Base-by-base conservation (phyloP, 2,797 vertebrate species). In the Poecilia picta region DNA sequence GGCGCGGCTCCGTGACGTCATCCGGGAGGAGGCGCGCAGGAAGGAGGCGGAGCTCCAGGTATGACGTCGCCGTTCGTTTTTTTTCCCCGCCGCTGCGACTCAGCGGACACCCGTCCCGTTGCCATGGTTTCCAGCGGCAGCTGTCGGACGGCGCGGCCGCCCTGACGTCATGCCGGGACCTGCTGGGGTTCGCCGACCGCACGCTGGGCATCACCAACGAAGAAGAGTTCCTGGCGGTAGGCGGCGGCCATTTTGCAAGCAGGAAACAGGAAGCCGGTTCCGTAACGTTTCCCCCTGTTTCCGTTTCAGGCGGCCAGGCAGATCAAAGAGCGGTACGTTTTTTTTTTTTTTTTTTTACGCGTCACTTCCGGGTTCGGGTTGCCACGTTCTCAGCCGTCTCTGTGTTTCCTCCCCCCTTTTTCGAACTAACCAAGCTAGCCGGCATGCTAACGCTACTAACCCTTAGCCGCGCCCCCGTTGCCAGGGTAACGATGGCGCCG, bases 401-500 rank as follows among this genome's bases (percentile, higher is more conserved):
- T 23, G 12, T 75, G 16, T 75, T 75, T n/a, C n/a, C n/a, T n/a
- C n/a, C n/a, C n/a, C n/a, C n/a, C n/a, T n/a, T n/a, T n/a, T n/a
- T n/a, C n/a, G n/a, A n/a, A n/a, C n/a, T n/a, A n/a, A n/a, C n/a
- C n/a, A n/a, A n/a, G n/a, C n/a, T n/a, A n/a, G n/a, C n/a, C n/a
- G n/a, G n/a, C n/a, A n/a, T 33, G 33, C 33, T 33, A 33, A 33
- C 33, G 3, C 11, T 25, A 64, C 73, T 88, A 87, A 85, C 81
- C 73, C 66, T 1, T 62, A 51, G 74, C 68, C 70, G 57, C 46
- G 6, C 71, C 66, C 33, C 62, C 10, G 72, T 85, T 86, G 55
- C 70, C 62, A 99, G 98, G 94, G 97, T 98, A 80, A 98, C 97
- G 33, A 97, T 97, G 97, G 97, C 97, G 75, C 96, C 97, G 16